Conservation (phyloP, 2,113 vertebrate species). For the Erythrocebus patas region DNA sequence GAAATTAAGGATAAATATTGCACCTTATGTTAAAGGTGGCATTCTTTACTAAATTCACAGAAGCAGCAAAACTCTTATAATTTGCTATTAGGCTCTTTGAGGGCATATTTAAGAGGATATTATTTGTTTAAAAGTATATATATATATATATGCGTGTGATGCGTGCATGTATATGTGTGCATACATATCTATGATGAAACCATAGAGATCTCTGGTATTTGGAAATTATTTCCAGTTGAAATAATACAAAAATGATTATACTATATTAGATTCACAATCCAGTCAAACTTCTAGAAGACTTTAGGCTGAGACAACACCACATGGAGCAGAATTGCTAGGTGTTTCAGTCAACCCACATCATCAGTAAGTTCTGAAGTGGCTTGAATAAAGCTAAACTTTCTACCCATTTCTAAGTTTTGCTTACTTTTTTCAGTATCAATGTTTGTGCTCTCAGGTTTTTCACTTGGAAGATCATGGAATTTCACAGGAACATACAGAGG, state of each 20-base stretch:
- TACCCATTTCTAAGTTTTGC: slow-evolving; percentile 73
- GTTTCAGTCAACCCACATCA: neutral
- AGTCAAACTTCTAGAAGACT: neutral
- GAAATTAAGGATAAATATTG: neutral
- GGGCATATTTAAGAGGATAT: neutral
- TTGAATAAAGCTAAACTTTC: slow-evolving; percentile 11
- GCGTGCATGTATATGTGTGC: too few species aligned
- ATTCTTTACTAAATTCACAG: slow-evolving; percentile 26
- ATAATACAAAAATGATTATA: neutral
- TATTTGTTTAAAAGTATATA: neutral
- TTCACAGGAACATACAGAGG: slow-evolving; percentile 97
- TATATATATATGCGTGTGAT: neutral
- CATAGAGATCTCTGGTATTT: neutral
- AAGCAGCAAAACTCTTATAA: neutral
- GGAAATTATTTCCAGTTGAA: neutral
- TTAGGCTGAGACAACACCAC: neutral
- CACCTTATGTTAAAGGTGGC: neutral
- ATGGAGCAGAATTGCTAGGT: neutral
- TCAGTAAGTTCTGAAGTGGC: neutral
- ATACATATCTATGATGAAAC: neutral
- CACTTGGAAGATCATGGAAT: slow-evolving; percentile 92
- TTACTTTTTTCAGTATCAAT: slow-evolving; percentile 89
- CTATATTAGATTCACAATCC: neutral
- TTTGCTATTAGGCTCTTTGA: neutral
- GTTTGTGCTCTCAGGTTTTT: slow-evolving; percentile 83